Evolutionary conservation across 2,888 invertebrate species (phyloP).

Genomic region (Tipula vernalis): DNA sequence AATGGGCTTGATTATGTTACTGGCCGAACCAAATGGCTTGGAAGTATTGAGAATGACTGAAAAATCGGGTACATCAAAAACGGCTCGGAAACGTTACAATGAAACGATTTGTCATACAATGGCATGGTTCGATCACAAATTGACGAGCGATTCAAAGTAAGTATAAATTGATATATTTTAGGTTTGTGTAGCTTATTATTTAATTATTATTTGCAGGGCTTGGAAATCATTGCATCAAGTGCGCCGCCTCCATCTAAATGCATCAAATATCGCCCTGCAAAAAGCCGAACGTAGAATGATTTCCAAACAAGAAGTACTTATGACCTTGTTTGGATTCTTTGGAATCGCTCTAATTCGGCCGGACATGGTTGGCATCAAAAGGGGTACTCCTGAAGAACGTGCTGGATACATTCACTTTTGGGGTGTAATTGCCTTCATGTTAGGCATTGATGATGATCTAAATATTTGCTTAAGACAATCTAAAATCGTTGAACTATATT

Average conservation of each 20-base stretch:
- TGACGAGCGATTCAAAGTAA: conserved; percentile 7
- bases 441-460: conserved; percentile 55
- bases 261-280: conserved; percentile 36
- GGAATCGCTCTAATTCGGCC: conserved; percentile 50
- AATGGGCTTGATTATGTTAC: background rate
- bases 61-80: background rate
- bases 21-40: conserved; percentile 4
- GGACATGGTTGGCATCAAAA: conserved; percentile 46
- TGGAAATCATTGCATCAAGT: conserved; percentile 50
- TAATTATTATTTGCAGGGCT: conserved; percentile 34
- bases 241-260: conserved; percentile 46
- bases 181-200: no score
- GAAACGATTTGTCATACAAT: background rate
- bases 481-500: conserved; percentile 15
- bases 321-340: conserved; percentile 72
- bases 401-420: conserved; percentile 66
- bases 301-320: conserved; percentile 61
- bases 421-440: conserved; percentile 59
- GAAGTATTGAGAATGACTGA: background rate
- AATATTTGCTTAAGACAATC: conserved; percentile 17
- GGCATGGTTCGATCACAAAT: background rate
- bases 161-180: background rate
- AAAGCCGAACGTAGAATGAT: conserved; percentile 41
- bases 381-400: conserved; percentile 46
- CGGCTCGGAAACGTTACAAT: background rate